Evolutionary conservation across 2,797 vertebrate genomes (phyloP).

Genomic region (Rhodeus uyekii): DNA sequence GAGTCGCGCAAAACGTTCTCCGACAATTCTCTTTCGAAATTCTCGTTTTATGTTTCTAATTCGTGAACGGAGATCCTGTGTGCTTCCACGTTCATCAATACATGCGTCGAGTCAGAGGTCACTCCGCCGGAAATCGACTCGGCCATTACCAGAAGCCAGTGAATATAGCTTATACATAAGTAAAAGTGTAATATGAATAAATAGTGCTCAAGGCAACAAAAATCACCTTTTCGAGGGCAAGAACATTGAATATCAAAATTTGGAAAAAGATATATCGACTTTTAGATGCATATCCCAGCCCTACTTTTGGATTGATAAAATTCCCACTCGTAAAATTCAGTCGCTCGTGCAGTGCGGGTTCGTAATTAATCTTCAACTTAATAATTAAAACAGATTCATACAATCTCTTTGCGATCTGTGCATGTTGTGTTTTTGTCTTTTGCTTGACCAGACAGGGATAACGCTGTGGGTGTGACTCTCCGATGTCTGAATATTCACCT

Average conservation of each 20-base stretch:
- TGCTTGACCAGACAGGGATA: slow-evolving; percentile 43
- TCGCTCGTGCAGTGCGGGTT: not conserved
- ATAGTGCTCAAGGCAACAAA: not conserved
- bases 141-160: no score
- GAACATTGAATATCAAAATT: not conserved
- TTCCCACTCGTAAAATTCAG: not conserved
- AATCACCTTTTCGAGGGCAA: not conserved
- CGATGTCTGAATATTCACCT: slow-evolving; percentile 53
- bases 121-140: no score
- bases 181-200: not conserved
- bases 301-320: not conserved
- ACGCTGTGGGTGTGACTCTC: slow-evolving; percentile 49
- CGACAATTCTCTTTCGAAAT: no score
- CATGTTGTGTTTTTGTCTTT: slow-evolving; percentile 32
- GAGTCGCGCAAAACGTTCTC: no score
- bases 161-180: no score
- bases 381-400: not conserved
- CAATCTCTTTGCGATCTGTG: not conserved
- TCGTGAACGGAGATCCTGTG: no score
- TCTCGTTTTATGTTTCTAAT: no score
- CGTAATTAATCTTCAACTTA: not conserved
- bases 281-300: not conserved
- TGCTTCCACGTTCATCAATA: no score
- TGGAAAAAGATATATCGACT: rapidly evolving
- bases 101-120: no score